Base-by-base conservation (phyloP, 2,113 vertebrate genomes). In the Chloropsis cyanopogon region DNA sequence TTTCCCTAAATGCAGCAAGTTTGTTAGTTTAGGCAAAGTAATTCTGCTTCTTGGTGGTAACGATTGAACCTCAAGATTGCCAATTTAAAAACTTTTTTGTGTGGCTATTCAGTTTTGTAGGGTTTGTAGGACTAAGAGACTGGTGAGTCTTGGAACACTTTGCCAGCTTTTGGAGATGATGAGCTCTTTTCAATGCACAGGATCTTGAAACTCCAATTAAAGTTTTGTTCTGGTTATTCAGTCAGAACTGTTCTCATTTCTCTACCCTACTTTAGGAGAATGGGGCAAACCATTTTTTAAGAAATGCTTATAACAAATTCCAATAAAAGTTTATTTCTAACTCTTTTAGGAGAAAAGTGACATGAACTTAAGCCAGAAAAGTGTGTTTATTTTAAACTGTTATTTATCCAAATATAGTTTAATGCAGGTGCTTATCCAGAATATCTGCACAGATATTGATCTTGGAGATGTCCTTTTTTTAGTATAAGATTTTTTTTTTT, bases 191-290 rank as follows among this genome's bases (percentile, higher is more conserved):
- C 92, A 95, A 41, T 56, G 31, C 50, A 39, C 13, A 63, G 47
- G 53, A 75, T 94, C 93, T 95, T 96, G 88, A 94, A 87, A 78
- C 52, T 95, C 80, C 61, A 94, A 80, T 95, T 92, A 83, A 89
- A 90, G 49, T 88, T 94, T 94, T 39, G 31, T 88, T 90, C 71
- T 5, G 2, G 14, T 68, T 73, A 78, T 92, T 93, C 64, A 46
- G 7, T 56, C 0, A 3, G n/a, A 35, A 81, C 31, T 81, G 35
- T 82, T 94, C 76, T 93, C 39, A 70, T 94, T 92, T 93, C 59
- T 77, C 56, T 88, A 24, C 39, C 52, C 80, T 70, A 37, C 42
- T 95, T 94, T 56, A 81, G 46, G 19, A 82, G 52, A 68, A n/a
- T 56, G 23, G 47, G 10, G 11, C 16, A 39, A 66, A 39, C 2